Percentiles rank a stretch among this genome's conserved stretches.
These are phyloP conservation scores for Perca schrenkii DNA, from an alignment of 2,113 vertebrate species.

Conservation along the genomic window DNA sequence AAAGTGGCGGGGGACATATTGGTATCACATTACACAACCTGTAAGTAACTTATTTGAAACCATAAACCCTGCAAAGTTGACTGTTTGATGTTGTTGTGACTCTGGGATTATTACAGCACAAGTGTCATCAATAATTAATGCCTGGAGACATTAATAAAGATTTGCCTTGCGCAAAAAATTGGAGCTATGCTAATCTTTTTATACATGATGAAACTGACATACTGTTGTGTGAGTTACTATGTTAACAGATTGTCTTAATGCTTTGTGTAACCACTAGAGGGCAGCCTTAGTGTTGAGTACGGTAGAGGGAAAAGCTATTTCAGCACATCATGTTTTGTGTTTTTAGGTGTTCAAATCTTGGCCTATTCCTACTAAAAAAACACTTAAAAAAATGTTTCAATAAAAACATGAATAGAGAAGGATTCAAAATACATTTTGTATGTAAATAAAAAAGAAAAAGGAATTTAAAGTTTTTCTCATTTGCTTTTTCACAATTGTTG, in stretches of 20 bases:
- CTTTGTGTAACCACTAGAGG: slow-evolving; percentile 38
- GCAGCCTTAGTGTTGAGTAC: not conserved
- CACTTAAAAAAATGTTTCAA: too few species aligned
- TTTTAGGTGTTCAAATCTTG: not conserved
- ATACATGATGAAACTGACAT: not conserved
- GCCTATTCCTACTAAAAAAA: not conserved
- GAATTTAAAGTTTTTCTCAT: not conserved
- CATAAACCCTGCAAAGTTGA: slow-evolving; percentile 42
- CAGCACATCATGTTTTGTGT: not conserved
- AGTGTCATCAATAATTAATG: slow-evolving; percentile 40
- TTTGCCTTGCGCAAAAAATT: not conserved
- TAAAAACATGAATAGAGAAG: not conserved
- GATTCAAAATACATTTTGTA: not conserved
- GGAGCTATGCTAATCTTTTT: not conserved
- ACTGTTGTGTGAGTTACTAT: not conserved
- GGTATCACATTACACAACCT: slow-evolving; percentile 25
- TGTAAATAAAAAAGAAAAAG: not conserved
- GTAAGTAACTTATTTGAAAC: slow-evolving; percentile 59
- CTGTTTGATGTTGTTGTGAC: slow-evolving; percentile 52
- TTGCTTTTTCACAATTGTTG: not conserved
- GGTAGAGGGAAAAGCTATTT: not conserved
- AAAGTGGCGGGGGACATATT: slow-evolving; percentile 23
- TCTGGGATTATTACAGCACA: slow-evolving; percentile 37
- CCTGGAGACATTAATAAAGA: slow-evolving; percentile 43
- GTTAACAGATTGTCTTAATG: not conserved